Base-by-base conservation (phyloP, 2,113 vertebrate species). In the Ursus arctos region DNA sequence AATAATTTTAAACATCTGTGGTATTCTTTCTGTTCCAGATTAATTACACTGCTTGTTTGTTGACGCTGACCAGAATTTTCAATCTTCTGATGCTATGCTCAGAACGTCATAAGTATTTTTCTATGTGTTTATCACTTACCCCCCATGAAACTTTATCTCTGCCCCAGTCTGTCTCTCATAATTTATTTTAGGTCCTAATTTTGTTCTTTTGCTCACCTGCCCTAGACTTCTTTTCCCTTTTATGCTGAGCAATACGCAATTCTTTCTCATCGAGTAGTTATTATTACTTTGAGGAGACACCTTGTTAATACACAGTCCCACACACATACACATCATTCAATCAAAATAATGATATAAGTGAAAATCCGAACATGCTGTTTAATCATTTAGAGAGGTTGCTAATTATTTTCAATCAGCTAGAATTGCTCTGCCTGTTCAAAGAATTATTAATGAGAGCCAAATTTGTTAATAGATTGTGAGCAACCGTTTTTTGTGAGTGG, bases 1-100 rank as follows among this genome's bases (percentile, higher is more conserved):
- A 98, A 98, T 98, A 99, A 99, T 99, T 99, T 99, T 99, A 98
- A 99, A 99, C 99, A 99, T 99, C 99, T 99, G 99, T 98, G 98
- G 98, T 98, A 98, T 98, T 99, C 98, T 99, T 99, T 99, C 98
- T 94, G 98, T 99, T 98, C 98, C 97, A 99, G 97, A 99, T 99
- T 99, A 99, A 99, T 99, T 98, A 98, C 96, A 98, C 95, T 98
- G 96, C 98, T 98, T 96, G 94, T 94, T 98, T 98, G 97, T 95
- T 98, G 98, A 98, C 0, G 31, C 95, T 98, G 98, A 98, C 98
- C 98, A 99, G 98, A 99, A 99, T 98, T 97, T 98, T 98, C 98
- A 98, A 98, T 98, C 98, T 97, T 98, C 97, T 94, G 61, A 93
- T 97, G 98, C 95, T 98, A 98, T 97, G 98, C 92, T 97, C 97